Percentiles rank a stretch among this genome's conserved stretches.
phyloP scores from a whole-genome alignment of 2,888 invertebrate genomes.

The Drosophila atripex region DNA sequence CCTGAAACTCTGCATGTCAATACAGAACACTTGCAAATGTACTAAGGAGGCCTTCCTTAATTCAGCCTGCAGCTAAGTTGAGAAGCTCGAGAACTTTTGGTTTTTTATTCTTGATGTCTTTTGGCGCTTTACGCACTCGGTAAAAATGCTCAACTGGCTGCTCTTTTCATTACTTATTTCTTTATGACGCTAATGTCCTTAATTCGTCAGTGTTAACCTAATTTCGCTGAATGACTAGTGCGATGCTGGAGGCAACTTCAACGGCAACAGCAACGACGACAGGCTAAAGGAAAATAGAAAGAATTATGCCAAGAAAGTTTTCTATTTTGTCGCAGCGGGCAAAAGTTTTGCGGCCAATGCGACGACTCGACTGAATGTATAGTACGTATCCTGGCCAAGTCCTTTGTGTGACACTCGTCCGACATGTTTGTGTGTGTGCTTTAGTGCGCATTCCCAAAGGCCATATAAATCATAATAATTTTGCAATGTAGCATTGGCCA shows the following conservation, averaged over 20 bases:
- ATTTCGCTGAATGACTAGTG: constrained; percentile 61
- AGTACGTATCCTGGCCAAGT: constrained; percentile 57
- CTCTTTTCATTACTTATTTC: constrained; percentile 79
- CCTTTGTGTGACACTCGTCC: constrained; percentile 67
- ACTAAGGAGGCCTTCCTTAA: constrained; percentile 50
- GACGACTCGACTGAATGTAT: constrained; percentile 55
- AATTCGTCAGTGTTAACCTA: constrained; percentile 80
- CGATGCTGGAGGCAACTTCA: constrained; percentile 54
- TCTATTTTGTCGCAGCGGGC: constrained; percentile 77
- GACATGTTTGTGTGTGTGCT: constrained; percentile 46
- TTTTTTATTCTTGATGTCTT: constrained; percentile 34
- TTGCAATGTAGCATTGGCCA: constrained; percentile 78
- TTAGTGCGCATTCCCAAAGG: constrained; percentile 78
- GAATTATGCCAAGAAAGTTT: constrained; percentile 80
- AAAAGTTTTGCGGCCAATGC: constrained; percentile 79
- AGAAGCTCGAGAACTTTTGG: constrained; percentile 17
- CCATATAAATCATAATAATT: constrained; percentile 79
- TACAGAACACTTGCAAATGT: neutral
- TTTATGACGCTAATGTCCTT: constrained; percentile 80
- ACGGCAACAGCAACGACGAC: constrained; percentile 39
- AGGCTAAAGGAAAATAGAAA: constrained; percentile 54
- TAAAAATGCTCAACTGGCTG: constrained; percentile 63
- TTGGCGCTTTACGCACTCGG: constrained; percentile 69
- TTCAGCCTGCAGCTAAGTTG: constrained; percentile 48
- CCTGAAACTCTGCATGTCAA: no score